These are phyloP conservation scores for Aramus guarauna DNA, from an alignment of 2,113 vertebrate genomes.

Conservation along the genomic window DNA sequence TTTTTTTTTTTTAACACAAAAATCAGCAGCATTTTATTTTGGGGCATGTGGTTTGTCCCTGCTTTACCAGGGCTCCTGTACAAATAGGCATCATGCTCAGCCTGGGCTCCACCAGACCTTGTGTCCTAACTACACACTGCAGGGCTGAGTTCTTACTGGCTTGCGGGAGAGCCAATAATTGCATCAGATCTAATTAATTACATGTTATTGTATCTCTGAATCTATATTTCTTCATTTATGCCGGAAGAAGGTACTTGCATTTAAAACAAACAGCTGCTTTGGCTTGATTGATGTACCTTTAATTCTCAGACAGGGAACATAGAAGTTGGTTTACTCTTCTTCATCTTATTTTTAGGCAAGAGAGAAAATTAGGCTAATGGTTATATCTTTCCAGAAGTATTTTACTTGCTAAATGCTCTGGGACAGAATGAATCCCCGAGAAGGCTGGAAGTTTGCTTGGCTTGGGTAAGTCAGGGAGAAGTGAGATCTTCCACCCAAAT, in stretches of 20 bases:
- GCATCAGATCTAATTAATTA: conserved; percentile 3
- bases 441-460: not conserved
- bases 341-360: not conserved
- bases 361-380: not conserved
- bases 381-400: not conserved
- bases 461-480: not conserved
- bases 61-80: not conserved
- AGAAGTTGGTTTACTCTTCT: not conserved
- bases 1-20: not conserved
- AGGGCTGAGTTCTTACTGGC: not conserved
- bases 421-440: not conserved
- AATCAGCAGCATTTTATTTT: not conserved
- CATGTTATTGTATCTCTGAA: not conserved
- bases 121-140: not conserved
- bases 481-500: not conserved
- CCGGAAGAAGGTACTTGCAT: not conserved
- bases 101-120: not conserved
- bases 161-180: not conserved
- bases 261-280: conserved; percentile 17
- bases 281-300: not conserved
- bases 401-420: not conserved
- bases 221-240: conserved; percentile 17
- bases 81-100: not conserved
- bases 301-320: not conserved
- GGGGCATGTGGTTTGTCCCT: not conserved